Conservation (phyloP, 2,888 invertebrate species). For the Trissolcus japonicus region DNA sequence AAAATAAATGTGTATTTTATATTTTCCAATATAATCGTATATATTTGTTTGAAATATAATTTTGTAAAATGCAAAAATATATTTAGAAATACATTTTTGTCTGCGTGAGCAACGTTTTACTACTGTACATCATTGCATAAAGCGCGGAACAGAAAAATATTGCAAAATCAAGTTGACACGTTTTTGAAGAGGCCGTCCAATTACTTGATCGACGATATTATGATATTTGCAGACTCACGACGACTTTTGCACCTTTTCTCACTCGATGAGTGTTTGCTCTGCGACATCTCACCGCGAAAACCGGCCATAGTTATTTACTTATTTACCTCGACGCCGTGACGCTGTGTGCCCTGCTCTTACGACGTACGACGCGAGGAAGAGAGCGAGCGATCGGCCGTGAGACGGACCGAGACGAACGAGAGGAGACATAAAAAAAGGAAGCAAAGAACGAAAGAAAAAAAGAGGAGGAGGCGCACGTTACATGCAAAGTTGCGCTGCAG, state of each 20-base stretch:
- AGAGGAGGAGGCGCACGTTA: slow-evolving; percentile 32
- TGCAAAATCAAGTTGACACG: slow-evolving; percentile 22
- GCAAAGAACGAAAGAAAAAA: slow-evolving; percentile 18
- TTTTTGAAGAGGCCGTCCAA: slow-evolving; percentile 46
- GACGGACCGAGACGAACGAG: not conserved
- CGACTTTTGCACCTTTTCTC: slow-evolving; percentile 68
- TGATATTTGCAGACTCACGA: slow-evolving; percentile 68
- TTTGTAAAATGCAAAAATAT: too few species aligned
- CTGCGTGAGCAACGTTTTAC: too few species aligned
- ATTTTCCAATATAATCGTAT: too few species aligned
- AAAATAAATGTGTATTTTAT: too few species aligned
- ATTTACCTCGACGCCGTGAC: slow-evolving; percentile 66
- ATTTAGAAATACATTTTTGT: too few species aligned
- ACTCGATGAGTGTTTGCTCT: slow-evolving; percentile 67
- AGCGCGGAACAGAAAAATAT: slow-evolving; percentile 5
- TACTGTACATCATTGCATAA: not conserved
- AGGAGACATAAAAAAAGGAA: slow-evolving; percentile 26
- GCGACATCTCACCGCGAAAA: slow-evolving; percentile 69
- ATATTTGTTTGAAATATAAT: too few species aligned
- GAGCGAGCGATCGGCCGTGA: not conserved
- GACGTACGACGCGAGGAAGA: slow-evolving; percentile 10
- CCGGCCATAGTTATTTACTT: slow-evolving; percentile 69
- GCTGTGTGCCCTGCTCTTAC: slow-evolving; percentile 59
- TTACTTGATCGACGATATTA: slow-evolving; percentile 58
- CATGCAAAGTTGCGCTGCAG: slow-evolving; percentile 52